Evolutionary conservation across 1,140 invertebrate species (phyloP), one percentile per base, ranked within the genome.

Genomic region (Tenebrio molitor): DNA sequence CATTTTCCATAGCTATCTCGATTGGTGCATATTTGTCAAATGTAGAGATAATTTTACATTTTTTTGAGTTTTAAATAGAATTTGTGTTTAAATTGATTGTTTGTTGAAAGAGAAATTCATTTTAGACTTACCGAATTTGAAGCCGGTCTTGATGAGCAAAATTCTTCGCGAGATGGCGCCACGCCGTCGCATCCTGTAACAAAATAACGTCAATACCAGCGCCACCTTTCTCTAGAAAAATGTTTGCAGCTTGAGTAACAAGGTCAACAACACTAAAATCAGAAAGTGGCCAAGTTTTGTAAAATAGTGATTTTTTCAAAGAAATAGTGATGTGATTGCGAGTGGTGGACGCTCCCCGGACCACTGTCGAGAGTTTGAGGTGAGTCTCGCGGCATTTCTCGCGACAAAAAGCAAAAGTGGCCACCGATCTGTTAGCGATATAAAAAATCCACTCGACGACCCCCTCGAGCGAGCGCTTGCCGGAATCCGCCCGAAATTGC

Each of bases 181-280:
- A 4, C 21, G n/a, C n/a, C 23, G 1, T 4, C 10, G n/a, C 1
- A 29, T 33, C 12, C 50, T 58, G 50, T 58, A 58, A 33, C 23
- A 58, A 14, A 25, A 58, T 58, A 14, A 25, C 23, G 17, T 46
- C 42, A 46, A 46, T 46, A 53, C 46, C 19, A 29, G 50, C 50
- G 50, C 50, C 50, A 58, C 50, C 50, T 58, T 46, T 46, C 42
- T 16, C 42, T 17, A 33, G 21, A 58, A 58, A 58, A 58, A 58
- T 58, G 50, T 58, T 66, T 66, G 79, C 76, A 77, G 78, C 76
- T 81, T 78, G 75, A 75, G 74, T 80, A 81, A 81, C 80, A 81
- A 81, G 80, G 80, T 81, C 80, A 81, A 81, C 80, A 81, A 81
- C 80, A 81, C 79, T 79, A 77, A 73, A 76, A 74, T 73, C 68